phyloP scores from a whole-genome alignment of 2,113 vertebrate species.

The Ammodramus savannarum region DNA sequence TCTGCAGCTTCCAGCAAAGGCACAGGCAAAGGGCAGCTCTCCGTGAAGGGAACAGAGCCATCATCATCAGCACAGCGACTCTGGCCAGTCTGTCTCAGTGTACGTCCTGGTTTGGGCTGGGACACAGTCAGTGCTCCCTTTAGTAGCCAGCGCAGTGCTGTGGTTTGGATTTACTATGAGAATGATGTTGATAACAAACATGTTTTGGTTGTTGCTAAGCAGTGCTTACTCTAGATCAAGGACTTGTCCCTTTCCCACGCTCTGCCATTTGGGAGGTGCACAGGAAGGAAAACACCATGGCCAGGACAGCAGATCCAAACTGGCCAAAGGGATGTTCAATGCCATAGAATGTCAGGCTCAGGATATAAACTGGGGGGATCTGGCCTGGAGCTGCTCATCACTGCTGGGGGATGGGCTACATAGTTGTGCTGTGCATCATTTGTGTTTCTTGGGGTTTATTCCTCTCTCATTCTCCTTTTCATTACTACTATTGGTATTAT shows the following conservation, averaged over 20 bases:
- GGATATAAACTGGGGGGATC: neutral
- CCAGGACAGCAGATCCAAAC: neutral
- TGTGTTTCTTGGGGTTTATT: neutral
- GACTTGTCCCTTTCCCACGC: neutral
- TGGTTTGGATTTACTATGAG: neutral
- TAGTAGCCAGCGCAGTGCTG: neutral
- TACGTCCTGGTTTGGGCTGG: neutral
- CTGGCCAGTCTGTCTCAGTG: neutral
- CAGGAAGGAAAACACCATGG: neutral
- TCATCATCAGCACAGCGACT: rapidly evolving
- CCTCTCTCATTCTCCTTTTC: neutral
- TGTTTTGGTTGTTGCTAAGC: neutral
- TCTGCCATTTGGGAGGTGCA: neutral
- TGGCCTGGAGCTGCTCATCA: neutral
- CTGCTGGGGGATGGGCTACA: rapidly evolving
- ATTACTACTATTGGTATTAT: neutral
- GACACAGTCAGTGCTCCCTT: neutral
- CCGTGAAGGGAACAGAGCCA: neutral
- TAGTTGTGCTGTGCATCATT: neutral
- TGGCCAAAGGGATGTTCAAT: neutral
- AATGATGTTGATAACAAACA: neutral
- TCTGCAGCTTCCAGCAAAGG: rapidly evolving
- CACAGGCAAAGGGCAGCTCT: neutral
- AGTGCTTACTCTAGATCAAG: neutral
- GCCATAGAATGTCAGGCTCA: too few relatives aligned